These are phyloP conservation scores for Limnothrissa miodon DNA, from an alignment of 2,113 vertebrate genomes.

Conservation along the genomic window DNA sequence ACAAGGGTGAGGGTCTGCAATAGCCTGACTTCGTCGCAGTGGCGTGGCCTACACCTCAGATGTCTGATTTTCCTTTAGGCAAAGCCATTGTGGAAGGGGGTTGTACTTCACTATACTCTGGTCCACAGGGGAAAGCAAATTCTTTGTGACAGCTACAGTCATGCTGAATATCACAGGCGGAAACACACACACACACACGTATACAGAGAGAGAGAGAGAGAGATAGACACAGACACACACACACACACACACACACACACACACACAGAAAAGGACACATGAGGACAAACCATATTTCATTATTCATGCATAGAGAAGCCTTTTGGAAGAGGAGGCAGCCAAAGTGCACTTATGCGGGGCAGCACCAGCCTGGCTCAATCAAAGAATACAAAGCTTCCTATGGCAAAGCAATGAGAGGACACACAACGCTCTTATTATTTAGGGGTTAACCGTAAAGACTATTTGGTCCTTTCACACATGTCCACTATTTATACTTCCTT, in stretches of 20 bases:
- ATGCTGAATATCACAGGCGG: no score
- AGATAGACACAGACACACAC: not conserved
- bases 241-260: not conserved
- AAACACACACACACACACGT: constrained; percentile 11
- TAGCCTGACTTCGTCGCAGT: no score
- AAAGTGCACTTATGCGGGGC: not conserved
- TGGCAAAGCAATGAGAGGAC: not conserved
- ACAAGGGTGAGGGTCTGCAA: no score
- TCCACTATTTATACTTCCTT: no score
- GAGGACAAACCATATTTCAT: not conserved
- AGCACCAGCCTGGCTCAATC: not conserved
- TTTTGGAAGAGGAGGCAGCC: not conserved
- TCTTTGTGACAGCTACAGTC: no score
- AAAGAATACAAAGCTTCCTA: not conserved
- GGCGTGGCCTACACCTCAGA: no score
- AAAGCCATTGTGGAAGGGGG: no score
- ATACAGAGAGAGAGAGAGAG: not conserved
- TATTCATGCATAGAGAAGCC: not conserved
- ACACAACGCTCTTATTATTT: not conserved
- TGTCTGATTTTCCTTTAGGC: no score
- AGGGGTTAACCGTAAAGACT: no score
- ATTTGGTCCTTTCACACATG: not conserved
- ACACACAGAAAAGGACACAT: not conserved
- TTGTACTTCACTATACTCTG: no score
- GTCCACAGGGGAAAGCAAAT: no score